Evolutionary conservation across 2,797 vertebrate genomes (phyloP).

Genomic region (Apogon talboti): DNA sequence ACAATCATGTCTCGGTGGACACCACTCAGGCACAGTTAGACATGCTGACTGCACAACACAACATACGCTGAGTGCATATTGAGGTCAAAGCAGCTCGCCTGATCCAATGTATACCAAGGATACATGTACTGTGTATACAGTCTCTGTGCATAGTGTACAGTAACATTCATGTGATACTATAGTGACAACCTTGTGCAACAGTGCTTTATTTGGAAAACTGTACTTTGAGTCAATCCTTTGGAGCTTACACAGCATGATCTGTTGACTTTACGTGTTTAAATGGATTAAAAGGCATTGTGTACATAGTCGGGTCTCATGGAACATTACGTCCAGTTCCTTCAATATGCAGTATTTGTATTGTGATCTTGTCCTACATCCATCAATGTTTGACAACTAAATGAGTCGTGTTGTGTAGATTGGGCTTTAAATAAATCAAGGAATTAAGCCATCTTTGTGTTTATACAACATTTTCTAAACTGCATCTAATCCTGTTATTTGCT

Average conservation of each 20-base stretch:
- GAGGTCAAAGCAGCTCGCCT: slow-evolving; percentile 29
- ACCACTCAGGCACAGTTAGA: slow-evolving; percentile 14
- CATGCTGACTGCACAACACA: slow-evolving; percentile 18
- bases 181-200: neutral
- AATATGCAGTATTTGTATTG: slow-evolving; percentile 4
- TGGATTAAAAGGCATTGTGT: slow-evolving; percentile 35
- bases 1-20: slow-evolving; percentile 2
- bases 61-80: slow-evolving; percentile 21
- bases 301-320: slow-evolving; percentile 26
- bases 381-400: slow-evolving; percentile 28
- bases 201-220: slow-evolving; percentile 13
- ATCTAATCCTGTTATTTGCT: slow-evolving; percentile 20
- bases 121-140: slow-evolving; percentile 24
- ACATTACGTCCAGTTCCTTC: slow-evolving; percentile 31
- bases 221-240: slow-evolving; percentile 14
- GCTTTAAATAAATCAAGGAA: slow-evolving; percentile 10
- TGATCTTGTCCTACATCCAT: slow-evolving; percentile 23
- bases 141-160: neutral
- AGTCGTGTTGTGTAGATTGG: slow-evolving; percentile 20
- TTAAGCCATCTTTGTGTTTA: slow-evolving; percentile 1
- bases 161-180: neutral
- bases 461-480: slow-evolving; percentile 1
- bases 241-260: slow-evolving; percentile 24
- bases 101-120: slow-evolving; percentile 21
- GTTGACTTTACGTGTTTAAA: slow-evolving; percentile 48